Evolutionary conservation across 2,888 invertebrate species (phyloP), one percentile per base, ranked within the genome.

Genomic region (Opisthograptis luteolata): DNA sequence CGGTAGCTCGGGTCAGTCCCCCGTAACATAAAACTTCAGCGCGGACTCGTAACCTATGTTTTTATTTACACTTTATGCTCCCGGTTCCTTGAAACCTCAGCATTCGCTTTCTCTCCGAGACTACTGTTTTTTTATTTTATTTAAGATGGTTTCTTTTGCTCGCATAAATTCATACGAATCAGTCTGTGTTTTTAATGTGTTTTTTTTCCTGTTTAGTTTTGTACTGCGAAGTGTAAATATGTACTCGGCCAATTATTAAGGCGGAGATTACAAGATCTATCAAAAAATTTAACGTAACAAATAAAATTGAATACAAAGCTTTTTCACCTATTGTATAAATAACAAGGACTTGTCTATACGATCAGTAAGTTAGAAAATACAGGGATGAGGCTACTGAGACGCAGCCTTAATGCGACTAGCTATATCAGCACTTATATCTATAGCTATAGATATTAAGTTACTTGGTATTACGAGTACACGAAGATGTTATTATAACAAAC

Each of bases 1-100:
- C 76, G 68, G 76, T 73, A 70, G 74, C 72, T 56, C 60, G 65
- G 75, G 77, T 79, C 81, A 76, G 58, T 79, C 71, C 70, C 73
- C 81, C 68, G 66, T 58, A 66, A 63, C 68, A 67, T 69, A 69
- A 79, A 77, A 71, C 66, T 73, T 67, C 62, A 44, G 48, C 46
- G 35, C 45, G 34, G 44, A 41, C 50, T 55, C 50, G 57, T 52
- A 53, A 42, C 46, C 65, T 67, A 66, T 62, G 60, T 59, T 61
- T 64, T 62, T 68, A 64, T 58, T 62, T 51, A 46, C 55, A 46
- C 51, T 58, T 62, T 51, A 46, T 56, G 43, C 51, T 45, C 40
- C 55, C 49, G 59, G 48, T 68, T 68, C 67, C 58, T 60, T 64
- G 68, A 68, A 75, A 67, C 54, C 51, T 60, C 44, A 42, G 55